These are phyloP conservation scores for Craseonycteris thonglongyai DNA, from an alignment of 2,113 vertebrate species.

Conservation along the genomic window DNA sequence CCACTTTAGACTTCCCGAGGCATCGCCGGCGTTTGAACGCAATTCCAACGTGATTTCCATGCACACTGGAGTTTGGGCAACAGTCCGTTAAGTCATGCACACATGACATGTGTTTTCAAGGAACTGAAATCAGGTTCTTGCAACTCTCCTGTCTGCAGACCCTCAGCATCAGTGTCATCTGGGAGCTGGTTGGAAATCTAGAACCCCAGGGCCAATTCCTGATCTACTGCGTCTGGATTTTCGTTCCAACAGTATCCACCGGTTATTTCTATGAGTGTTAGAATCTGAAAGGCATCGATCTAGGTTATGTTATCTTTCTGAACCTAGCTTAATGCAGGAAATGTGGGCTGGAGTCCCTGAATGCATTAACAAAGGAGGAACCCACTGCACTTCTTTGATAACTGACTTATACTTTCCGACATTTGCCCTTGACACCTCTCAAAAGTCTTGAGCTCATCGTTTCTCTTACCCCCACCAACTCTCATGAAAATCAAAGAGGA, in stretches of 20 bases:
- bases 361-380: not conserved
- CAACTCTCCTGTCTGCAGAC: not conserved
- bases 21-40: not conserved
- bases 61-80: not conserved
- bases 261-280: not conserved
- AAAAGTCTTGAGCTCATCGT: not conserved
- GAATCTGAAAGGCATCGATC: not conserved
- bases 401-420: not conserved
- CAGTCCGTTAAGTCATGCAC: not conserved
- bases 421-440: not conserved
- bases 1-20: not conserved
- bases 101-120: slow-evolving; percentile 10
- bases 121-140: not conserved
- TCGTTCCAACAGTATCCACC: not conserved
- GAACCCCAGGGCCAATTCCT: not conserved
- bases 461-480: not conserved
- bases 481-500: not conserved
- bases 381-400: not conserved
- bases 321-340: slow-evolving; percentile 43
- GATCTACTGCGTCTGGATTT: not conserved
- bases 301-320: not conserved
- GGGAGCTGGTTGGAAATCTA: not conserved
- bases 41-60: not conserved
- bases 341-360: not conserved
- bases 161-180: not conserved